Conservation (phyloP, 2,113 vertebrate species). For the Hippoglossus stenolepis region DNA sequence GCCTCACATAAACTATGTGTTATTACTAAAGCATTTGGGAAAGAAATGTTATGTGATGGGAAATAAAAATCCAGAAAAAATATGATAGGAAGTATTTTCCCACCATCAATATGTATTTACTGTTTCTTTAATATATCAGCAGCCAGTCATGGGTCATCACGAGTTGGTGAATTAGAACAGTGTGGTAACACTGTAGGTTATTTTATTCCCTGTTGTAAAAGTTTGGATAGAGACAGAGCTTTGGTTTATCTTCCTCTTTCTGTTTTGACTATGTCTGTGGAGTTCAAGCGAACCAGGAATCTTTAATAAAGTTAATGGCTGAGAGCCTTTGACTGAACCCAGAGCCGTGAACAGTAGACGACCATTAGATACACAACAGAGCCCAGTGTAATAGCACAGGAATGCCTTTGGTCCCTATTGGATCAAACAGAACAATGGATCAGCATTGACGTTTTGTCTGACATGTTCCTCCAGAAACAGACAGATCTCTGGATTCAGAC, state of each 20-base stretch:
- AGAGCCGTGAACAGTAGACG: constrained; percentile 2
- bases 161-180: background rate
- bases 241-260: background rate
- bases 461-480: background rate
- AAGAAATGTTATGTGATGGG: background rate
- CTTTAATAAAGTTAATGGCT: constrained; percentile 58
- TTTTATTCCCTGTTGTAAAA: background rate
- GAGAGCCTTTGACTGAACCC: constrained; percentile 23
- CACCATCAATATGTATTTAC: background rate
- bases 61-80: background rate
- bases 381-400: constrained; percentile 38
- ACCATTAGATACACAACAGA: constrained; percentile 48
- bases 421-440: constrained; percentile 1
- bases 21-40: background rate
- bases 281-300: constrained; percentile 4
- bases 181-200: background rate
- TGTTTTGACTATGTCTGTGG: constrained; percentile 7
- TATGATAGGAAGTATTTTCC: background rate
- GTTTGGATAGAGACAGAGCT: constrained; percentile 5
- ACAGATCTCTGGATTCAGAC: constrained; percentile 2
- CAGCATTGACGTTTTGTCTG: background rate
- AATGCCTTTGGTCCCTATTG: constrained; percentile 51
- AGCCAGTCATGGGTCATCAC: background rate
- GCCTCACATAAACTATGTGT: background rate
- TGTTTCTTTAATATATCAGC: background rate